These are phyloP conservation scores for Gallinago paraguaiae DNA, from an alignment of 2,113 vertebrate genomes.

Conservation along the genomic window DNA sequence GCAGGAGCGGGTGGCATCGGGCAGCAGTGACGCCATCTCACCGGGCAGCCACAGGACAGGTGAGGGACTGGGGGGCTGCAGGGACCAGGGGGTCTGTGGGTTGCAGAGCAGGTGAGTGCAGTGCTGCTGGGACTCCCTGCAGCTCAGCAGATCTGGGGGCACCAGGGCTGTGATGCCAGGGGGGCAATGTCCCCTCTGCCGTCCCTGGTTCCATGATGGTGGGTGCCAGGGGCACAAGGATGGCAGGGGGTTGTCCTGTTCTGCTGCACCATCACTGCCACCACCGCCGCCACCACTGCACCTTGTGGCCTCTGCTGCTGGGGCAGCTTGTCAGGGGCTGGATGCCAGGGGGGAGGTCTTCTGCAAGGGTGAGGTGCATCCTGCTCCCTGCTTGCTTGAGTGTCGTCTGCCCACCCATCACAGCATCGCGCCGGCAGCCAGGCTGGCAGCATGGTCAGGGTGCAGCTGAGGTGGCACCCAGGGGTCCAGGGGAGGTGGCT, in stretches of 20 bases:
- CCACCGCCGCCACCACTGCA: neutral
- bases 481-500: neutral
- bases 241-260: neutral
- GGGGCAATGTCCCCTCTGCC: neutral
- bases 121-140: fast-evolving
- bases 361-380: neutral
- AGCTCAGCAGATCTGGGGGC: neutral
- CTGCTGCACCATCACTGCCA: neutral
- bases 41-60: conserved; percentile 89
- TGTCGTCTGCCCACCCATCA: neutral
- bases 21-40: conserved; percentile 80
- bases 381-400: neutral
- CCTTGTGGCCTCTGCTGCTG: neutral
- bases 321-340: neutral
- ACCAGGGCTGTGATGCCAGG: neutral
- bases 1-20: conserved; percentile 87
- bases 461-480: fast-evolving
- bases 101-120: neutral
- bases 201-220: fast-evolving
- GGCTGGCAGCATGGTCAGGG: fast-evolving
- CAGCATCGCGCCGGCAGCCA: fast-evolving
- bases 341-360: neutral
- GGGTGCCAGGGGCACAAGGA: neutral
- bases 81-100: neutral
- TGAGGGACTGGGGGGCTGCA: conserved; percentile 55